Conservation (phyloP, 2,113 vertebrate species). For the Plecotus auritus region DNA sequence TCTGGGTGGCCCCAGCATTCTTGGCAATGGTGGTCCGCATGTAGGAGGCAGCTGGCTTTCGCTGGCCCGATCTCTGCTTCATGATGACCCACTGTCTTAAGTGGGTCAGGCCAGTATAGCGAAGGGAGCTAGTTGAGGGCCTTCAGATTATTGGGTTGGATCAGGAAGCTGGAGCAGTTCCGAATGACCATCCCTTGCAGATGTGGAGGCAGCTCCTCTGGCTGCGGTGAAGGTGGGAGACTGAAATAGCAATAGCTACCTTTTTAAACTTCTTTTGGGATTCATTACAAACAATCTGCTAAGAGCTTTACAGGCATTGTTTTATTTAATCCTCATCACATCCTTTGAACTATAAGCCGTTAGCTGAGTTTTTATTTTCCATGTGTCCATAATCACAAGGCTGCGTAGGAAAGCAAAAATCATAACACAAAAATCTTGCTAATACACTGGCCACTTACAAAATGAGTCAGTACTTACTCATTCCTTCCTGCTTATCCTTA, state of each 20-base stretch:
- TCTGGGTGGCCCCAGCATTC: background rate
- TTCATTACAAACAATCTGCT: background rate
- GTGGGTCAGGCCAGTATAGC: background rate
- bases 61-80: background rate
- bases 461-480: background rate
- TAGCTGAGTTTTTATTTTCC: background rate
- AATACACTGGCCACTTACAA: background rate
- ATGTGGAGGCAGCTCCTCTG: background rate
- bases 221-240: no score
- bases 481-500: background rate
- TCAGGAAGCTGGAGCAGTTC: background rate
- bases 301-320: background rate
- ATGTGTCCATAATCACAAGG: background rate
- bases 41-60: background rate
- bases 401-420: background rate
- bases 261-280: background rate
- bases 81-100: background rate
- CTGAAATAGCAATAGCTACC: background rate
- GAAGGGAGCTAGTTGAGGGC: background rate
- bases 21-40: background rate
- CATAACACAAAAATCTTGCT: background rate
- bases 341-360: background rate
- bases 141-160: background rate
- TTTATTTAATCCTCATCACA: background rate
- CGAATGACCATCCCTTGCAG: background rate